A percentile compares a stretch with the other conserved stretches of the same genome.
Evolutionary conservation across 2,888 invertebrate genomes (phyloP).

Genomic region (Ommatoiulus sabulosus): DNA sequence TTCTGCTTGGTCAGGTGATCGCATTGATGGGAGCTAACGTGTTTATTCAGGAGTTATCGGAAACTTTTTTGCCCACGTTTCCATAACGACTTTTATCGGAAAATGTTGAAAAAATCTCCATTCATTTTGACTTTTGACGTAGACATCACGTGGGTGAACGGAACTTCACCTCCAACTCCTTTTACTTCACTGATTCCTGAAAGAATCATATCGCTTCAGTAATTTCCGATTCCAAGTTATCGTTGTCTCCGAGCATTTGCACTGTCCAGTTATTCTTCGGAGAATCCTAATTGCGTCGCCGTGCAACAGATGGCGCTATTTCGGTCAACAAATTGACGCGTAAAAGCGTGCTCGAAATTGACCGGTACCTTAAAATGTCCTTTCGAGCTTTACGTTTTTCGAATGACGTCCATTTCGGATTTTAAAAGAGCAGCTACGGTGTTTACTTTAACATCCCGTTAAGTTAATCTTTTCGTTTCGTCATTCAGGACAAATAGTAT

Average conservation of each 20-base stretch:
- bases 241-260: neutral
- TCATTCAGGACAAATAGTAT: neutral
- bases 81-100: constrained; percentile 21
- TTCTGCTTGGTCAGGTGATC: neutral
- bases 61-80: neutral
- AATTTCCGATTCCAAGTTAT: neutral
- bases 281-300: neutral
- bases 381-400: neutral
- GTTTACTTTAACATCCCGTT: neutral
- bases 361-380: neutral
- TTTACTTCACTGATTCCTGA: constrained; percentile 6
- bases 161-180: neutral
- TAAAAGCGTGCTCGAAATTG: too few relatives aligned
- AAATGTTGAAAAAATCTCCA: neutral
- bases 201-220: neutral
- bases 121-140: neutral
- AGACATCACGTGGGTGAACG: neutral
- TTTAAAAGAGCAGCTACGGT: neutral
- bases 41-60: constrained; percentile 18
- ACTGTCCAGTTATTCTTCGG: neutral
- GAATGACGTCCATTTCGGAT: neutral
- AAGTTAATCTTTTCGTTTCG: neutral
- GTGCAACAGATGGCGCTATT: neutral
- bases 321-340: neutral
- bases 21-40: constrained; percentile 1